Evolutionary conservation across 2,797 vertebrate species (phyloP).

Genomic region (Enteromius unitaeniatus): DNA sequence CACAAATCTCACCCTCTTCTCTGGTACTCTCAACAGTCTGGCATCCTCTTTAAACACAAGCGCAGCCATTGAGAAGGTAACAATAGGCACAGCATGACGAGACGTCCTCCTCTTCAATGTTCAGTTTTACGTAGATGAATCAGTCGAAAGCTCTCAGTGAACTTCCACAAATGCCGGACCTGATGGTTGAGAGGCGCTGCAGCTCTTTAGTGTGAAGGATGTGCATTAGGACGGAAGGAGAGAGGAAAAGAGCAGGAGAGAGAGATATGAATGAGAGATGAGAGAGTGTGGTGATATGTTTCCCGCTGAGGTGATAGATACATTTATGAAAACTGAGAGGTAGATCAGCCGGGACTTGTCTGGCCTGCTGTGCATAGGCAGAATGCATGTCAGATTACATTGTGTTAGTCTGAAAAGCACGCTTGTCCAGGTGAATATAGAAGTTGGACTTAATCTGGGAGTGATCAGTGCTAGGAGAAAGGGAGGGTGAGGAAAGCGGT

Average conservation of each 20-base stretch:
- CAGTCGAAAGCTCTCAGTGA: constrained; percentile 52
- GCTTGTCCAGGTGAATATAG: constrained; percentile 64
- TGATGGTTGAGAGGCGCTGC: constrained; percentile 60
- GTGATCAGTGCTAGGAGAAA: constrained; percentile 48
- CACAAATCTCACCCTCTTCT: constrained; percentile 39
- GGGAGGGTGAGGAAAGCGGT: constrained; percentile 39
- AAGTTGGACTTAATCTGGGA: constrained; percentile 58
- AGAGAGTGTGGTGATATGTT: constrained; percentile 36
- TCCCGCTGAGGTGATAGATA: constrained; percentile 47
- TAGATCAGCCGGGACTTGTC: constrained; percentile 62
- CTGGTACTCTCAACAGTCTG: constrained; percentile 34
- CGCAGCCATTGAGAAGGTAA: constrained; percentile 27
- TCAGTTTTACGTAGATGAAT: constrained; percentile 67
- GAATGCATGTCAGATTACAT: constrained; percentile 64
- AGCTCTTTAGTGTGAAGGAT: constrained; percentile 34
- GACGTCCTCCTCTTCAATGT: constrained; percentile 60
- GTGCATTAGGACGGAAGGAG: constrained; percentile 27
- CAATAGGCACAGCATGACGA: constrained; percentile 41
- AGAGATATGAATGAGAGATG: constrained; percentile 34
- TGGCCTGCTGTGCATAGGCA: constrained; percentile 58
- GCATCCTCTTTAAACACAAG: constrained; percentile 25
- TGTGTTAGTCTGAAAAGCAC: constrained; percentile 56
- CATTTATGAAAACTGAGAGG: constrained; percentile 59
- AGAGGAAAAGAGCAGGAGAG: constrained; percentile 41
- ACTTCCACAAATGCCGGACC: constrained; percentile 17